Evolutionary conservation across 2,888 invertebrate species (phyloP).

Genomic region (Lagria hirta): DNA sequence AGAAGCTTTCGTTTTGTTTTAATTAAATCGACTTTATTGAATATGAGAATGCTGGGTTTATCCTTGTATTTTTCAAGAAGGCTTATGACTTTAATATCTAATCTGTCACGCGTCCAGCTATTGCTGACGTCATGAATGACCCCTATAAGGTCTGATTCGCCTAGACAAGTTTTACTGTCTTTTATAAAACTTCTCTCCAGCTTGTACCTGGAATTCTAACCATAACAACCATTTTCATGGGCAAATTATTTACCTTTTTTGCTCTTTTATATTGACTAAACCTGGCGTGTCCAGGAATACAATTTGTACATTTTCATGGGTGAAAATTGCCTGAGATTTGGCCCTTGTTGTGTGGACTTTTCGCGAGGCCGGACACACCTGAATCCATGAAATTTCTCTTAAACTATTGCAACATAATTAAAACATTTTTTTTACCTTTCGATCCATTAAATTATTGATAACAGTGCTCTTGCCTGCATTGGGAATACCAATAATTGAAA

Average conservation of each 20-base stretch:
- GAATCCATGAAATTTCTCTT: slow-evolving; percentile 32
- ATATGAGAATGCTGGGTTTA: slow-evolving; percentile 71
- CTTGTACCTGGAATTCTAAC: slow-evolving; percentile 58
- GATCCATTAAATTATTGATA: slow-evolving; percentile 80
- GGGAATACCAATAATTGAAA: slow-evolving; percentile 89
- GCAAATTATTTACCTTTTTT: slow-evolving; percentile 61
- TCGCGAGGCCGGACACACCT: slow-evolving; percentile 88
- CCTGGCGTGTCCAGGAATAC: slow-evolving; percentile 95
- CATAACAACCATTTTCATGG: slow-evolving; percentile 8
- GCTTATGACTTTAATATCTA: slow-evolving; percentile 71
- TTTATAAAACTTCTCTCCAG: slow-evolving; percentile 61
- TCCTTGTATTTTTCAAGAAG: slow-evolving; percentile 65
- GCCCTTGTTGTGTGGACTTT: slow-evolving; percentile 90
- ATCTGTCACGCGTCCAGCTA: slow-evolving; percentile 63
- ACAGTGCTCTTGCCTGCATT: slow-evolving; percentile 97
- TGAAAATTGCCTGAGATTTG: slow-evolving; percentile 71
- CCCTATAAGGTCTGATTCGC: slow-evolving; percentile 77
- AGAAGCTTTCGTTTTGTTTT: slow-evolving; percentile 75
- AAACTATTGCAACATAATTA: neutral
- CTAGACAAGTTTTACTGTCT: slow-evolving; percentile 62
- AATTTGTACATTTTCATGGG: slow-evolving; percentile 78
- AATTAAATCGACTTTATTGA: slow-evolving; percentile 85
- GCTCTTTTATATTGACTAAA: slow-evolving; percentile 69
- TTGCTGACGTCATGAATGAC: slow-evolving; percentile 85
- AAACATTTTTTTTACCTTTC: slow-evolving; percentile 61